phyloP scores from a whole-genome alignment of 2,888 invertebrate genomes.

The Tanaodytes sp. region DNA sequence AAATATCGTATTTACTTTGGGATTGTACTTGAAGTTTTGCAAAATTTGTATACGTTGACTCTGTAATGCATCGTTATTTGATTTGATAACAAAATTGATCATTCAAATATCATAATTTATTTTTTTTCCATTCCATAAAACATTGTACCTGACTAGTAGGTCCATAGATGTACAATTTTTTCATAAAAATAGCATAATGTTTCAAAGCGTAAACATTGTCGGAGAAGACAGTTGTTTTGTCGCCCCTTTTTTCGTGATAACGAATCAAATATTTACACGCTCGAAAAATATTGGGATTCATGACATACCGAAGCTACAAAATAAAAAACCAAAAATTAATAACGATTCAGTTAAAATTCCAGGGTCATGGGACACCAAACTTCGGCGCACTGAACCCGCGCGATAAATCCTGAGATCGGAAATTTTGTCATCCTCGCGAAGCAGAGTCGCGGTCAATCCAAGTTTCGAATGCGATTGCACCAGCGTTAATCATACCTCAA shows the following conservation, averaged over 20 bases:
- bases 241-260: constrained; percentile 92
- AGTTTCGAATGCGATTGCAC: constrained; percentile 99
- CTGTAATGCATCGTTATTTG: constrained; percentile 76
- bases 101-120: no score
- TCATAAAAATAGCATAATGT: constrained; percentile 97
- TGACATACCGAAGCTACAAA: constrained; percentile 87
- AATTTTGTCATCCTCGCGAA: no score
- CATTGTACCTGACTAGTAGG: constrained; percentile 90
- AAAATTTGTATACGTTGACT: constrained; percentile 97
- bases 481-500: constrained; percentile 94
- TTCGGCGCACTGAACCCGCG: no score
- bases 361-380: no score
- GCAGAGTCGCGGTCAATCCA: constrained; percentile 95
- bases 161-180: constrained; percentile 98
- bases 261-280: constrained; percentile 96
- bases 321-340: constrained; percentile 92
- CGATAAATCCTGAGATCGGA: constrained; percentile 98
- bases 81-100: no score
- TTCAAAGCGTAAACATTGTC: constrained; percentile 99
- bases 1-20: constrained; percentile 97
- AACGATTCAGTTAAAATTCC: no score
- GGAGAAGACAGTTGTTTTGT: constrained; percentile 99
- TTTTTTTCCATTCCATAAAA: no score
- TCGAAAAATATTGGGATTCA: constrained; percentile 99
- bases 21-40: constrained; percentile 99